Base-by-base conservation (phyloP, 2,113 vertebrate genomes). In the Chaetorhynchus papuensis region DNA sequence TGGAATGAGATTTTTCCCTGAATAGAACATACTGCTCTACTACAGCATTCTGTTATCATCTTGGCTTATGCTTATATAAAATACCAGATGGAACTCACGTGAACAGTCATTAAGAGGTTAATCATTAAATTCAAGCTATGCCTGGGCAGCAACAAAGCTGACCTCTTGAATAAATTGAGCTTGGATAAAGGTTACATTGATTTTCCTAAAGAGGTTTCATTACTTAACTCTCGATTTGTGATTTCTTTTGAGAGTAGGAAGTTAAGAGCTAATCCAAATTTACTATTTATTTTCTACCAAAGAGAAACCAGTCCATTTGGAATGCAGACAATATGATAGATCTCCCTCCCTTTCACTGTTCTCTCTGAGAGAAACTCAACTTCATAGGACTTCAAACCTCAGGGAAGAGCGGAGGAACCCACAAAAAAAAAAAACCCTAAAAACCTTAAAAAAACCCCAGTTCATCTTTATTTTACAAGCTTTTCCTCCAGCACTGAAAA, bases 151-250 rank as follows among this genome's bases (percentile, higher is more conserved):
- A 74, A 66, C 68, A 94, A 91, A 83, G 60, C 64, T 75, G 79
- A 80, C 74, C 89, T 88, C 76, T 83, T 86, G 52, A 81, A 92
- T 86, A 96, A 92, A 94, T 4, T 70, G 47, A 93, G 52, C 88
- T 60, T 28, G 37, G 60, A 75, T 77, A 88, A 85, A 91, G 59
- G 90, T 70, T 68, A 71, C 54, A 91, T 61, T 85, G 92, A 88
- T 92, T 96, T 90, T 95, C 71, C 57, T 74, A 33, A 89, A 94
- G 74, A 88, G 79, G 71, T 81, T 92, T 96, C 83, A 86, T 86
- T 90, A 90, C 61, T 79, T 83, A 95, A 80, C 70, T 94, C 75
- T 10, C 70, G 13, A 83, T 59, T 31, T 47, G 42, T 61, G 45
- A 88, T 86, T 88, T 91, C 74, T 93, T 94, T 74, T 75, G 83